Evolutionary conservation across 2,888 invertebrate species (phyloP), one percentile per base, ranked within the genome.

Genomic region (Rugalucina vietnamica): DNA sequence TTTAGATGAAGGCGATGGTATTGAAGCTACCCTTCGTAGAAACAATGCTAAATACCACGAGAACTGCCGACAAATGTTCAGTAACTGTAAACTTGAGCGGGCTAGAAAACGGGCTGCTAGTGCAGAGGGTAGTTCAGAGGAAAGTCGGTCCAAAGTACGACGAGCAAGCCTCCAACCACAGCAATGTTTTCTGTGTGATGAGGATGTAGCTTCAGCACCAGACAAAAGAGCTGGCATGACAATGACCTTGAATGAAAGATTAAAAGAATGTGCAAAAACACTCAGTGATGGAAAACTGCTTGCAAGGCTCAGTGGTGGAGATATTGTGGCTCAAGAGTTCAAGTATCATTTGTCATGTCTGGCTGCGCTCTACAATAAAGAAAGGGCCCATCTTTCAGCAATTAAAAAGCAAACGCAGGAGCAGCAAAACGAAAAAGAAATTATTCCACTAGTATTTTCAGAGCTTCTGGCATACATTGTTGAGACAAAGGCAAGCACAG

Each of bases 401-500:
- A 43, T 43, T 34, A 10, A 72, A 8, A 43, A 49, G 12, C 76
- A 76, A 57, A 39, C 37, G 18, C 10, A 77, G 14, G 69, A 39
- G 12, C 21, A 27, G 49, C 27, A 24, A 1, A 24, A 21, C n/a
- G 27, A 73, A 49, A 73, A 50, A 27, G 39, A 73, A 73, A 50
- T 29, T 12, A 49, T 54, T 32, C 27, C 69, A 12, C 18, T 83
- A 8, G 80, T 78, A 0, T 88, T 89, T 36, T 74, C 86, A 18
- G 86, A 88, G 65, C 71, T 89, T 29, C 50, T 88, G 14, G 65
- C 82, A 18, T 85, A 83, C 43, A 86, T 89, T 65, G 80, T 85
- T 29, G 87, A 89, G 37, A 79, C 81, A 14, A 83, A 81, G 72
- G 71, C 77, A 37, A 73, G 49, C 49, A 50, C 32, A 27, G 80